Evolutionary conservation across 2,888 invertebrate species (phyloP).

Genomic region (Agrypnus murinus): DNA sequence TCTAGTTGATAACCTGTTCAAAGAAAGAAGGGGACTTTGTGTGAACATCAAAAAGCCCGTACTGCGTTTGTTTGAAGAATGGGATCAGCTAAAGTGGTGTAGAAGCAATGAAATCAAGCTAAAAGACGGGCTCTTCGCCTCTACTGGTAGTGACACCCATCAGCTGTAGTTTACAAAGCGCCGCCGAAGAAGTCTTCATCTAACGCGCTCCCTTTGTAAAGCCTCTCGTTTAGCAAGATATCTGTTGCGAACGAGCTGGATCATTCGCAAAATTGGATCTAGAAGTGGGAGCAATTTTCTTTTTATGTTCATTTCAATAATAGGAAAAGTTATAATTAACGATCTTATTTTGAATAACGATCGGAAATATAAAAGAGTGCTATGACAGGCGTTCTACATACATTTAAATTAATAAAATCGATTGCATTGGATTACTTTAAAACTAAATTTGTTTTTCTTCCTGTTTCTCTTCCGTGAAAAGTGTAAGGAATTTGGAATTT

Average conservation of each 20-base stretch:
- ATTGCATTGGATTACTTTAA: too few relatives aligned
- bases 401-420: too few relatives aligned
- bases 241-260: constrained; percentile 62
- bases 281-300: constrained; percentile 64
- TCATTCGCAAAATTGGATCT: constrained; percentile 65
- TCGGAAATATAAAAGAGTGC: constrained; percentile 32
- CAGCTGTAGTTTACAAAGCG: constrained; percentile 63
- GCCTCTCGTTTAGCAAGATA: constrained; percentile 64
- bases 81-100: constrained; percentile 57
- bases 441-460: too few relatives aligned
- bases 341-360: constrained; percentile 54
- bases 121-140: constrained; percentile 53
- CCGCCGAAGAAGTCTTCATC: constrained; percentile 63
- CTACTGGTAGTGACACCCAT: constrained; percentile 64
- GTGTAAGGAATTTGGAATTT: too few relatives aligned
- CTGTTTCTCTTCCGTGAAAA: too few relatives aligned
- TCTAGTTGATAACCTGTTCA: constrained; percentile 60
- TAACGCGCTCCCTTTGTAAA: constrained; percentile 60
- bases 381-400: neutral
- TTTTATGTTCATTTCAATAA: constrained; percentile 65
- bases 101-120: constrained; percentile 55
- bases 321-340: constrained; percentile 67
- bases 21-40: constrained; percentile 61
- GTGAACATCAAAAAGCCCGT: constrained; percentile 65
- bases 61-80: constrained; percentile 59